Evolutionary conservation across 1,140 invertebrate genomes (phyloP).

Genomic region (Apis cerana): DNA sequence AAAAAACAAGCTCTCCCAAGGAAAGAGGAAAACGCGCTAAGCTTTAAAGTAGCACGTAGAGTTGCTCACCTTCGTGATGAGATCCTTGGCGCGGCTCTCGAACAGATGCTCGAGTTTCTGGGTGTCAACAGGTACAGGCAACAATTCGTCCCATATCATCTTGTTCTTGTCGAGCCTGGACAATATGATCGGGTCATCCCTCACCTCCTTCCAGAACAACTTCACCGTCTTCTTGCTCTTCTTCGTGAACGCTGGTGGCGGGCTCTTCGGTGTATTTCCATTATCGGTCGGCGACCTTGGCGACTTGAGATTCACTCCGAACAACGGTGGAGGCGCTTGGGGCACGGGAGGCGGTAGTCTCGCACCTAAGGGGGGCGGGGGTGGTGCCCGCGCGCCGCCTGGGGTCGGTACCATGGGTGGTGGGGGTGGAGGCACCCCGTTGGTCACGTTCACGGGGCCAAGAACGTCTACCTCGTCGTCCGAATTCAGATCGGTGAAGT

Average conservation of each 20-base stretch:
- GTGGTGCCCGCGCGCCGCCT: conserved; percentile 70
- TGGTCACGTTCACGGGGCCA: conserved; percentile 83
- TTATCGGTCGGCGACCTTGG: conserved; percentile 62
- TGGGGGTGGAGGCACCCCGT: conserved; percentile 87
- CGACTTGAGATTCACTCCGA: conserved; percentile 75
- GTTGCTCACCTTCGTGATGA: conserved; percentile 92
- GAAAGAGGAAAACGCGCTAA: background rate
- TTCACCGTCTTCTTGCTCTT: conserved; percentile 99
- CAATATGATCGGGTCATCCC: conserved; percentile 90
- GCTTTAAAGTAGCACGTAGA: conserved; percentile 10
- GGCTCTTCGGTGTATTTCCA: conserved; percentile 73
- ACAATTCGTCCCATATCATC: conserved; percentile 98
- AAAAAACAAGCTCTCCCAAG: conserved; percentile 9
- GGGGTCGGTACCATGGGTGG: conserved; percentile 82
- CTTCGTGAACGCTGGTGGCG: conserved; percentile 81
- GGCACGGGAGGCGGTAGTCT: conserved; percentile 78
- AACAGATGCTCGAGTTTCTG: conserved; percentile 98
- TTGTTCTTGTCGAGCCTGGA: conserved; percentile 84
- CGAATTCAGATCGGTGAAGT: conserved; percentile 95
- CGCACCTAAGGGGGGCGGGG: conserved; percentile 74
- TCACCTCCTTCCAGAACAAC: conserved; percentile 98
- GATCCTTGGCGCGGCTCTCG: conserved; percentile 97
- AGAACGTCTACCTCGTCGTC: conserved; percentile 88
- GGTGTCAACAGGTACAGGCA: conserved; percentile 92
- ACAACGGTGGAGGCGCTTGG: conserved; percentile 75